phyloP scores from a whole-genome alignment of 2,113 vertebrate genomes.

The Heterotis niloticus region DNA sequence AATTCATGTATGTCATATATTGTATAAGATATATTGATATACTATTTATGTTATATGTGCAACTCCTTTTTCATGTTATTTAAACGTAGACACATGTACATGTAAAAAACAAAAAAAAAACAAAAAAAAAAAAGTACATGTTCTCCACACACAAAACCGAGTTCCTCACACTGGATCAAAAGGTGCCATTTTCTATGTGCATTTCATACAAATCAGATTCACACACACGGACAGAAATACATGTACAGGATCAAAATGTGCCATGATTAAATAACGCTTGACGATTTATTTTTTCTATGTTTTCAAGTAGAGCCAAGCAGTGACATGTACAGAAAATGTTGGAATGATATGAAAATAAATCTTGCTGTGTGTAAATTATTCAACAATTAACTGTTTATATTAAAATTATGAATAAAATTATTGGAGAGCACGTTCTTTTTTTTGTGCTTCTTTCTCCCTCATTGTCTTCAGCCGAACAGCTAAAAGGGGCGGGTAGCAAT shows the following conservation, averaged over 20 bases:
- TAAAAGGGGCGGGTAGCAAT: too few relatives aligned
- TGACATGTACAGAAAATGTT: conserved; percentile 81
- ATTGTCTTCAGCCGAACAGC: too few relatives aligned
- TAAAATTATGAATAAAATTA: conserved; percentile 93
- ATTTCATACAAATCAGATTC: conserved; percentile 31
- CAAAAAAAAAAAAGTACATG: conserved; percentile 48
- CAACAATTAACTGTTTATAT: conserved; percentile 97
- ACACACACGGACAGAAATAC: conserved; percentile 41
- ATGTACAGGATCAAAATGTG: conserved; percentile 74
- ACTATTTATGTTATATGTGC: conserved; percentile 47
- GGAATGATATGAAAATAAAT: conserved; percentile 73
- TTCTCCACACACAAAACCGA: conserved; percentile 41
- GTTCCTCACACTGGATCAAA: conserved; percentile 67
- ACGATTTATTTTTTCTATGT: conserved; percentile 79
- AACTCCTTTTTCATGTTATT: conserved; percentile 29
- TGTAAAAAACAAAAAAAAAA: conserved; percentile 26
- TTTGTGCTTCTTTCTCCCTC: conserved; percentile 27
- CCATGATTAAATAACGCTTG: conserved; percentile 65
- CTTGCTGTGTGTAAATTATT: conserved; percentile 91
- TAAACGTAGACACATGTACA: conserved; percentile 39
- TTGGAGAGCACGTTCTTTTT: conserved; percentile 58
- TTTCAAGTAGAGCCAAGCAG: conserved; percentile 85
- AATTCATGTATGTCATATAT: conserved; percentile 43
- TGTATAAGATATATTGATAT: conserved; percentile 42
- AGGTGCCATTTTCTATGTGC: conserved; percentile 64